Base-by-base conservation (phyloP, 1,140 invertebrate genomes). In the Drosophila nasuta region DNA sequence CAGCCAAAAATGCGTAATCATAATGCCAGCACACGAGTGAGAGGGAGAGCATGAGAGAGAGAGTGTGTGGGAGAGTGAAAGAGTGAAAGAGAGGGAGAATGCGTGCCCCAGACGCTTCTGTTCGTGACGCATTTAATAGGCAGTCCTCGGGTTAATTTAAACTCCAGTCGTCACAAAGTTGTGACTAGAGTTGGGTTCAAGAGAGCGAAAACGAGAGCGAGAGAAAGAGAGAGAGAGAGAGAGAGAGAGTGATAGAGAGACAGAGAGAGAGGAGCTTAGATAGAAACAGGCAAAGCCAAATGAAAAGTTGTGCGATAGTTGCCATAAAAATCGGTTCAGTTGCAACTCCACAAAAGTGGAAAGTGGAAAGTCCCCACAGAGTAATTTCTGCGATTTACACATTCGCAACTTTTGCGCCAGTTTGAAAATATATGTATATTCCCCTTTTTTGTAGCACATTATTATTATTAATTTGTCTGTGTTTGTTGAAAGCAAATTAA, bases 1-100 rank as follows among this genome's bases (percentile, higher is more conserved):
- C 75, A 79, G 59, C 67, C 66, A 77, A 85, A 82, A 70, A 49
- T 74, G 74, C 80, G 70, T 78, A 82, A 82, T 80, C 69, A 82
- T 87, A 79, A 87, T 69, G 33, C 67, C 15, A 45, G 48, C 28
- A 66, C 20, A 48, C 11, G 6, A 33, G 35, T 4, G 4, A 43
- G 43, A 20, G 20, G 28, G 33, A 28, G n/a, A n/a, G 17, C 10
- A 3, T n/a, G 25, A 33, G 33, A 28, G 15, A n/a, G 5, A 20
- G 25, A 41, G 17, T n/a, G n/a, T 33, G 33, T 48, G 59, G 8
- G 28, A 38, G 5, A 20, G 45, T 1, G 5, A 38, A 10, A 13
- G n/a, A 17, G 25, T 3, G 33, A 41, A 5, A 30, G 33, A 41
- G 3, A 43, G 11, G 15, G 25, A n/a, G 46, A 68, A 33, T 33